Evolutionary conservation across 2,888 invertebrate species (phyloP).

Genomic region (Sinelater perroti): DNA sequence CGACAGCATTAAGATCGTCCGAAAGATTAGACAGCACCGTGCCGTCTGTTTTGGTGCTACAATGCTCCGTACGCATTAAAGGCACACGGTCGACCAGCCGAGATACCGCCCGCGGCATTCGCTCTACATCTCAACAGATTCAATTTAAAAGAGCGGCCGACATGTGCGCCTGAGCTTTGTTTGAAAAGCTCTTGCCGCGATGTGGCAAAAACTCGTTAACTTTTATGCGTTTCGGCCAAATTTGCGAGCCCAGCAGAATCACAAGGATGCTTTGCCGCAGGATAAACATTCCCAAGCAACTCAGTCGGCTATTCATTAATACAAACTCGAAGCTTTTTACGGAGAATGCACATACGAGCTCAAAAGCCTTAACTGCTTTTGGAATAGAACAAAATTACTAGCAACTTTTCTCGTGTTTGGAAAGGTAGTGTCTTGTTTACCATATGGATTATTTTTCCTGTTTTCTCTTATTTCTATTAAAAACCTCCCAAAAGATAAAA

Average conservation of each 20-base stretch:
- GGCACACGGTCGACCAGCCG: neutral
- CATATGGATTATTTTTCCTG: no score
- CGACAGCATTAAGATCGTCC: conserved; percentile 5
- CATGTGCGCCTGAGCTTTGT: conserved; percentile 1
- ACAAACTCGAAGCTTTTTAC: conserved; percentile 8
- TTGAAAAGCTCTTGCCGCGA: neutral
- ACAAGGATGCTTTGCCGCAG: no score
- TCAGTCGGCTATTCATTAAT: conserved; percentile 14
- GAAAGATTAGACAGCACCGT: conserved; percentile 3
- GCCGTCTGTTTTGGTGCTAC: neutral
- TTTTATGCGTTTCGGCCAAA: conserved; percentile 1
- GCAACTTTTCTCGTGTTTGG: neutral
- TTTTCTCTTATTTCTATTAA: no score
- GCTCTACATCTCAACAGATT: conserved; percentile 5
- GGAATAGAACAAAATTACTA: conserved; percentile 14
- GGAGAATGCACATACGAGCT: conserved; percentile 14
- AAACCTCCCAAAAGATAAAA: no score
- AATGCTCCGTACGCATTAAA: neutral
- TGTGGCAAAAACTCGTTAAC: conserved; percentile 4
- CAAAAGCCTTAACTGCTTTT: conserved; percentile 21
- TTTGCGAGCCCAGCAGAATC: conserved; percentile 3
- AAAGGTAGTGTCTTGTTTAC: no score
- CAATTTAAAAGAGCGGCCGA: neutral
- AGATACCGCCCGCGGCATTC: neutral
- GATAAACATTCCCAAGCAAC: conserved; percentile 5